Evolutionary conservation across 1,140 invertebrate species (phyloP), one percentile per base, ranked within the genome.

Genomic region (Rhopalosiphum maidis): DNA sequence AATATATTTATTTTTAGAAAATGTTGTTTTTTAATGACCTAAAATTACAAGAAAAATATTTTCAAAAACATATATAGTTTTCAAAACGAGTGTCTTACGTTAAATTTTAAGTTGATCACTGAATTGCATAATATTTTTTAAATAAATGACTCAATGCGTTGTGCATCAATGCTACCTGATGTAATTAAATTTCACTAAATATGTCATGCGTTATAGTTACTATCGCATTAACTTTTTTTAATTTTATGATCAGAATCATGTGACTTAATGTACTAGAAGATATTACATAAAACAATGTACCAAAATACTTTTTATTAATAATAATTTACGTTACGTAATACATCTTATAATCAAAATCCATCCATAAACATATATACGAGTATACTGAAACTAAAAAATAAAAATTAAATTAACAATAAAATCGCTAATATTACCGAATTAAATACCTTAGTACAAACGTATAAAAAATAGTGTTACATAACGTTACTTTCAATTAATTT

Each of bases 401-500:
- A 86, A 5, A 86, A 43, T 30, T n/a, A 86, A 43, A 46, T 86
- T 25, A 86, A 46, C 83, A 86, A 86, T 43, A 86, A 86, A 41
- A 86, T 86, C 3, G 9, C 2, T 86, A 25, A 43, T 41, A 41
- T 86, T 86, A 86, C 83, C 37, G 11, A 86, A 86, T 86, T 46
- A 43, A 86, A 86, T 48, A 77, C 30, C 15, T 18, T 30, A 11
- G 55, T 15, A 60, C 30, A 77, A n/a, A 77, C n/a, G 30, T n/a
- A n/a, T n/a, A 77, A n/a, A 77, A 77, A 77, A 77, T 21, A 86
- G 5, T 25, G 15, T 86, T 86, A 43, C 43, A 46, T 86, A 46
- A 86, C 15, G 41, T 48, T 30, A 46, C 46, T 86, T 46, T n/a
- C 85, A 86, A 86, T 86, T 86, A 86, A 48, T 86, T 86, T 86